These are phyloP conservation scores for Hypselothyrea guttata DNA, from an alignment of 2,888 invertebrate species.

Conservation along the genomic window DNA sequence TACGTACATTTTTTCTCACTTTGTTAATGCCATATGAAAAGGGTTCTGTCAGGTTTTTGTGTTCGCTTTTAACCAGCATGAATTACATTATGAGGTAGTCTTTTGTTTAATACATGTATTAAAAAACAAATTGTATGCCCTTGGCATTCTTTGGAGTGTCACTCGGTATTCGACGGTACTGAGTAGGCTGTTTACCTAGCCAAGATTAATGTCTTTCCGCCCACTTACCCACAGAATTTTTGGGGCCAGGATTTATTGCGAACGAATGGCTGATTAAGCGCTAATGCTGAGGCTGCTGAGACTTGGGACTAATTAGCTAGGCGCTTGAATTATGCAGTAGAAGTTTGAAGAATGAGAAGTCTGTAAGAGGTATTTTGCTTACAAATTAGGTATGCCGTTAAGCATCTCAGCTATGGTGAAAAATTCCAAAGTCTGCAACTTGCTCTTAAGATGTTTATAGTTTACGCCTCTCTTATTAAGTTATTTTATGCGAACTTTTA, in stretches of 20 bases:
- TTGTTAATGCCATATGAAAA: constrained; percentile 10
- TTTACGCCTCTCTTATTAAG: constrained; percentile 24
- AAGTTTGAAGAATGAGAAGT: no score
- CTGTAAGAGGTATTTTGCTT: no score
- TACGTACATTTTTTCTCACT: constrained; percentile 5
- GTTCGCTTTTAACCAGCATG: constrained; percentile 8
- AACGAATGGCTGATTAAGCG: constrained; percentile 30
- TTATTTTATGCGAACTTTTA: constrained; percentile 29
- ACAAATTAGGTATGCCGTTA: no score
- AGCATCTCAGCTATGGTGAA: background rate
- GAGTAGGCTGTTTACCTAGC: background rate
- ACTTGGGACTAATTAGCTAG: constrained; percentile 51
- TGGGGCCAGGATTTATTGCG: constrained; percentile 52
- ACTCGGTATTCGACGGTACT: constrained; percentile 2
- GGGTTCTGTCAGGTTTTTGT: constrained; percentile 1
- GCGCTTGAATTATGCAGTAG: constrained; percentile 29
- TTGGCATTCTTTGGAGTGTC: constrained; percentile 14
- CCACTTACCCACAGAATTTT: constrained; percentile 46
- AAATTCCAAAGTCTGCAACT: background rate
- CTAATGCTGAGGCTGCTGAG: constrained; percentile 27
- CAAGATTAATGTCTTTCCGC: constrained; percentile 57
- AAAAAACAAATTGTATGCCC: constrained; percentile 5
- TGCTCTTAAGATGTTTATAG: constrained; percentile 36
- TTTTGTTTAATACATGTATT: constrained; percentile 1
- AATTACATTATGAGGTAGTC: constrained; percentile 15